Base-by-base conservation (phyloP, 2,113 vertebrate genomes). In the Hypanus sabinus region DNA sequence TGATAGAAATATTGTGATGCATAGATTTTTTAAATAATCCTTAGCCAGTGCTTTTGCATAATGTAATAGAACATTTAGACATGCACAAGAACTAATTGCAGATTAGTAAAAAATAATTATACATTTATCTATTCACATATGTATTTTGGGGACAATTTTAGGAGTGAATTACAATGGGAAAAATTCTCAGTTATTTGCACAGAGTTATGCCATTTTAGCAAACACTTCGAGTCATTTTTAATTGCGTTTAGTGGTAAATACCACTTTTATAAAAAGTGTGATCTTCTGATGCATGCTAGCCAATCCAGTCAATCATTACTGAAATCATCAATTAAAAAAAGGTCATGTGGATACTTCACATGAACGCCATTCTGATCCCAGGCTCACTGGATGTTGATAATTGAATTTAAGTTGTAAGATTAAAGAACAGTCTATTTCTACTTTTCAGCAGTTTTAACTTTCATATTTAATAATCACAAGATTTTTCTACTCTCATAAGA, bases 311-410 rank as follows among this genome's bases (percentile, higher is more conserved):
- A 55, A 65, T 90, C 62, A 90, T 65, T 68, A 12, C 60, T 90
- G 57, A 90, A 90, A 65, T 90, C 85, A 90, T 65, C 30, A 90
- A 65, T 65, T 90, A 90, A 20, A 7, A n/a, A 88, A 33, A 60
- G 5, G 85, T 90, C 30, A 65, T 16, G n/a, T 3, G 65, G n/a
- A 65, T 90, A 65, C n/a, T 65, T 65, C 65, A n/a, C 62, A 7
- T 27, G 65, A 90, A 65, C 3, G 30, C 18, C 16, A 12, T 33
- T 90, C 30, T 20, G 33, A 90, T 65, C 20, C 85, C 60, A 65
- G 16, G 0, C 33, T 16, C 30, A 36, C 11, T 79, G 76, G 11
- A 6, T 65, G 16, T 20, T 65, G 30, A 65, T 36, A 27, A 68
- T 20, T 68, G 85, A 90, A 33, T 33, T 18, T 5, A 1, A 65